A percentile compares a stretch with the other conserved stretches of the same genome.
These are phyloP conservation scores for Panulirus ornatus DNA, from an alignment of 1,140 invertebrate species.

Conservation along the genomic window DNA sequence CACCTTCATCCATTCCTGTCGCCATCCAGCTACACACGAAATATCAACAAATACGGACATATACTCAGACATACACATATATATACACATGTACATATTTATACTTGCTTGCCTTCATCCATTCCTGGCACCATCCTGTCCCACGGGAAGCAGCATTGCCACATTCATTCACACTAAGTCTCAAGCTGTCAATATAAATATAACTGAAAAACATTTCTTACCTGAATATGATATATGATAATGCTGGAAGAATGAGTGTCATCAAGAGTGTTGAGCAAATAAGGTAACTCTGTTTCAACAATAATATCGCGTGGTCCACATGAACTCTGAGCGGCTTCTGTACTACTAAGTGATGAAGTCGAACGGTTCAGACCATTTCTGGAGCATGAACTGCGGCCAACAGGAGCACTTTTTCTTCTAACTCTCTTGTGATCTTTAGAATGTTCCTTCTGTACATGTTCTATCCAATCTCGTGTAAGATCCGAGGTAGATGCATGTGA, in stretches of 20 bases:
- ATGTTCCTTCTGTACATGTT: slow-evolving; percentile 6
- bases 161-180: too few relatives aligned
- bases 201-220: slow-evolving; percentile 7
- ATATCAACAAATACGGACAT: too few relatives aligned
- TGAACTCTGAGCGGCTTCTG: slow-evolving; percentile 9
- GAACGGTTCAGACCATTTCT: slow-evolving; percentile 18
- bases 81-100: too few relatives aligned
- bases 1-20: too few relatives aligned
- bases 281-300: slow-evolving; percentile 64
- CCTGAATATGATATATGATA: slow-evolving; percentile 73
- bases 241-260: slow-evolving; percentile 54
- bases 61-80: too few relatives aligned
- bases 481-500: slow-evolving; percentile 31
- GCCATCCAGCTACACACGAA: too few relatives aligned
- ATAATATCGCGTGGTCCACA: background rate
- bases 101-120: too few relatives aligned
- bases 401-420: slow-evolving; percentile 31
- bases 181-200: too few relatives aligned
- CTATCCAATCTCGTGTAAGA: slow-evolving; percentile 37
- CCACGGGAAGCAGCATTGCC: too few relatives aligned
- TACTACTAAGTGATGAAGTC: slow-evolving; percentile 28
- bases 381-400: background rate
- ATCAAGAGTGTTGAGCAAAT: slow-evolving; percentile 63
- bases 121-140: too few relatives aligned
- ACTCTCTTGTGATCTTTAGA: slow-evolving; percentile 29